phyloP scores from a whole-genome alignment of 2,888 invertebrate genomes.

The Mamestra brassicae region DNA sequence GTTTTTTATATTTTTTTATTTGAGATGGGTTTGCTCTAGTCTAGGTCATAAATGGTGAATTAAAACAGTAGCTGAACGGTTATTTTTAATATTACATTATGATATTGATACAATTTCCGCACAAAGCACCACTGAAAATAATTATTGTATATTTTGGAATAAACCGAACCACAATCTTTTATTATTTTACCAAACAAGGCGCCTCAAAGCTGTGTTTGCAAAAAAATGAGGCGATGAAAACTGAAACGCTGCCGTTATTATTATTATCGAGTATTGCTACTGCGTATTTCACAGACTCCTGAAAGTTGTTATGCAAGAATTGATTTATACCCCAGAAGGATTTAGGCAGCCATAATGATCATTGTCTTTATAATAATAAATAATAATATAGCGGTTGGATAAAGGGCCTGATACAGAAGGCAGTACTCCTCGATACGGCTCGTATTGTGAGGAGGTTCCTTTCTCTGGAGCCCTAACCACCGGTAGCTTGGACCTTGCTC shows the following conservation, averaged over 20 bases:
- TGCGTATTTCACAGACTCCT: neutral
- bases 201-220: neutral
- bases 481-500: too few species aligned
- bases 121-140: neutral
- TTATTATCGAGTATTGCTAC: neutral
- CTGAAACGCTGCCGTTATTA: neutral
- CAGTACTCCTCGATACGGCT: too few species aligned
- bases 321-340: too few species aligned
- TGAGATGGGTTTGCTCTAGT: too few species aligned
- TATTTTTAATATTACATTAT: neutral
- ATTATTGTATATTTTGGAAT: neutral
- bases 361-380: neutral
- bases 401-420: too few species aligned
- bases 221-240: constrained; percentile 4
- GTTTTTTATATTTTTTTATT: too few species aligned
- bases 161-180: neutral
- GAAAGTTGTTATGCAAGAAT: too few species aligned
- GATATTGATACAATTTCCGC: neutral
- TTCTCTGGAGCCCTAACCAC: too few species aligned
- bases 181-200: neutral
- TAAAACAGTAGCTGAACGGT: neutral
- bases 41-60: too few species aligned
- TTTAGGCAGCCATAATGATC: neutral
- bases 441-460: too few species aligned
- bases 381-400: too few species aligned